Conservation (phyloP, 2,888 invertebrate species). For the Liopterus haemorrhoidalis region DNA sequence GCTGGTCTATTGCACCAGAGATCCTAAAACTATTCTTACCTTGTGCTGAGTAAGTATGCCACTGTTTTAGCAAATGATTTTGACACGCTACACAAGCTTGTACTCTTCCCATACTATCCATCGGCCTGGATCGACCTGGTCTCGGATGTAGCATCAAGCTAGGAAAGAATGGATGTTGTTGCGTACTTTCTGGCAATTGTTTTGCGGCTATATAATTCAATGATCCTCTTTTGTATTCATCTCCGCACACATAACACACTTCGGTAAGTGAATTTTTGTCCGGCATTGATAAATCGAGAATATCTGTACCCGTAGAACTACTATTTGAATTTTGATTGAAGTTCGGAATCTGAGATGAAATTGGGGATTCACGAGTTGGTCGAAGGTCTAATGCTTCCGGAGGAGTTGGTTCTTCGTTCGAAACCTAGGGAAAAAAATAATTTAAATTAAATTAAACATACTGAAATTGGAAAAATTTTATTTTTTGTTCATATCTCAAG, state of each 20-base stretch:
- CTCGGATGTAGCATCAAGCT: conserved; percentile 74
- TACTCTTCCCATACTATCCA: conserved; percentile 70
- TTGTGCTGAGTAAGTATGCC: conserved; percentile 61
- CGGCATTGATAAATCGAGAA: conserved; percentile 84
- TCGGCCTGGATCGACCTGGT: conserved; percentile 77
- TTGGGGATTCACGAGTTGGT: conserved; percentile 45
- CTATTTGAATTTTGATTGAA: conserved; percentile 46
- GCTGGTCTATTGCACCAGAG: too few relatives aligned
- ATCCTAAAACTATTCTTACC: too few relatives aligned
- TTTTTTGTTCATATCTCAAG: too few relatives aligned
- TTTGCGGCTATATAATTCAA: conserved; percentile 63
- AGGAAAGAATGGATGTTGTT: conserved; percentile 64
- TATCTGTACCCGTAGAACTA: conserved; percentile 69
- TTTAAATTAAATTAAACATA: conserved; percentile 5
- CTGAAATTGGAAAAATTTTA: neutral
- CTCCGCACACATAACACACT: conserved; percentile 86
- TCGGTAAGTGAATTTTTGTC: conserved; percentile 87
- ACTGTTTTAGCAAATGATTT: conserved; percentile 79
- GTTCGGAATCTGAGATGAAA: conserved; percentile 38
- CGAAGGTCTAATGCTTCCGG: conserved; percentile 54
- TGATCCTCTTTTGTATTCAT: conserved; percentile 78
- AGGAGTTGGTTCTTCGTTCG: conserved; percentile 27
- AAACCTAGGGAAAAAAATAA: conserved; percentile 20
- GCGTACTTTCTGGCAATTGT: conserved; percentile 47
- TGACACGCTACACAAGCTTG: conserved; percentile 81